These are phyloP conservation scores for Strix occidentalis DNA, from an alignment of 2,797 vertebrate genomes.

Conservation along the genomic window DNA sequence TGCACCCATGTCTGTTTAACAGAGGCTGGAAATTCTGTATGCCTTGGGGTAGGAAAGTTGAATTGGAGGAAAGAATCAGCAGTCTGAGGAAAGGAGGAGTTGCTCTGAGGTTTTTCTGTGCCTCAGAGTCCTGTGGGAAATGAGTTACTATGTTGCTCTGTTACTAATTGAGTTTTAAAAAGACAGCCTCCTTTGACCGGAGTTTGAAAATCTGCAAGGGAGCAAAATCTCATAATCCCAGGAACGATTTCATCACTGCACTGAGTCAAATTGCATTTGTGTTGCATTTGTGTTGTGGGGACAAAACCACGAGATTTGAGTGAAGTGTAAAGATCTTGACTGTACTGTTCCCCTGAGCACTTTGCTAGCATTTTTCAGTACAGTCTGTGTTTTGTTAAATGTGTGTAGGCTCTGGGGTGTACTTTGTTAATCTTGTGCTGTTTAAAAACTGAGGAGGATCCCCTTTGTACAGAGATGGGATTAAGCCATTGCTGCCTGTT, in stretches of 20 bases:
- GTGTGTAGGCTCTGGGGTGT: not conserved
- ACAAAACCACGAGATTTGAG: not conserved
- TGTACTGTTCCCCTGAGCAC: not conserved
- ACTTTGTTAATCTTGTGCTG: not conserved
- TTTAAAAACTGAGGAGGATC: not conserved
- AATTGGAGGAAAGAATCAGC: not conserved
- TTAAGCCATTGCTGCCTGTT: not conserved
- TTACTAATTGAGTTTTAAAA: not conserved
- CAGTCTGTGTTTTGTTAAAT: not conserved
- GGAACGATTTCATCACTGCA: not conserved
- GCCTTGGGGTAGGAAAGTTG: not conserved
- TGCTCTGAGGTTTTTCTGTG: not conserved
- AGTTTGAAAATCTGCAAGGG: not conserved
- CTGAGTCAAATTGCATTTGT: fast-evolving
- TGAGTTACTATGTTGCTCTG: not conserved
- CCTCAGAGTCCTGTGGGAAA: not conserved
- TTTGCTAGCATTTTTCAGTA: not conserved
- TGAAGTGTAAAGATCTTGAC: not conserved
- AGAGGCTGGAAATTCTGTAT: not conserved
- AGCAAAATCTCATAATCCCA: not conserved
- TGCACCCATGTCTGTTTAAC: not conserved
- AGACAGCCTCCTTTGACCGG: not conserved
- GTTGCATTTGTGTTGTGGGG: not conserved
- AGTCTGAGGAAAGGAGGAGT: not conserved
- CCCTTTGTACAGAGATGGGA: not conserved